Base-by-base conservation (phyloP, 2,888 invertebrate genomes). In the Pandemis heparana region DNA sequence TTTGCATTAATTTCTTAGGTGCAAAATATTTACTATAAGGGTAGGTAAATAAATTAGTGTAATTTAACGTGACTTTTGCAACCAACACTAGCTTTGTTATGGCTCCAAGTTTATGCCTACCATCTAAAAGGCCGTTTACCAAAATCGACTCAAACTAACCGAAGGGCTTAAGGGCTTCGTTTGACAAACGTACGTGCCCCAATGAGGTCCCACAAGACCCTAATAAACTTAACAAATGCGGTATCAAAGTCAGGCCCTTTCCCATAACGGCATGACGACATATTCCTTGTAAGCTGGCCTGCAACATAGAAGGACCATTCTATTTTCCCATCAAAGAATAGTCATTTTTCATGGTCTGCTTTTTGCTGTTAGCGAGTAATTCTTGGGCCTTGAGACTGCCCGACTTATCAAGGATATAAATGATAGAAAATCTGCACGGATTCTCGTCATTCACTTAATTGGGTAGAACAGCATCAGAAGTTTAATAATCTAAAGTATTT, bases 221-320 rank as follows among this genome's bases (percentile, higher is more conserved):
- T 74, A 65, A 74, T 74, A 74, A 74, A 74, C 74, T 70, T 74
- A 60, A 74, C 74, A 70, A 70, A 74, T 74, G 74, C 51, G 74
- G 64, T 70, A 61, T 70, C 69, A 70, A 69, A 74, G 53, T 51
- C 64, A 61, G 65, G 72, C 65, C 69, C 18, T 68, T 32, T 53
- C 60, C 62, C 59, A 73, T 73, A 69, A 73, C 59, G 65, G 60
- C 39, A 73, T 69, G 73, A 60, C 69, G 69, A 74, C 74, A 74
- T 65, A 74, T 65, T 70, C 68, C 65, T 18, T 70, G 65, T 73
- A 73, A 69, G 68, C 46, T 59, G 32, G 43, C 46, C 38, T 39
- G 39, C 62, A 32, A 53, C 32, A 72, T 61, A 14, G 41, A 14
- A 61, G 61, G 39, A 39, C 51, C 23, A 66, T 56, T 62, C 62